Conservation (phyloP, 2,113 vertebrate species). For the Oenanthe oenanthe region DNA sequence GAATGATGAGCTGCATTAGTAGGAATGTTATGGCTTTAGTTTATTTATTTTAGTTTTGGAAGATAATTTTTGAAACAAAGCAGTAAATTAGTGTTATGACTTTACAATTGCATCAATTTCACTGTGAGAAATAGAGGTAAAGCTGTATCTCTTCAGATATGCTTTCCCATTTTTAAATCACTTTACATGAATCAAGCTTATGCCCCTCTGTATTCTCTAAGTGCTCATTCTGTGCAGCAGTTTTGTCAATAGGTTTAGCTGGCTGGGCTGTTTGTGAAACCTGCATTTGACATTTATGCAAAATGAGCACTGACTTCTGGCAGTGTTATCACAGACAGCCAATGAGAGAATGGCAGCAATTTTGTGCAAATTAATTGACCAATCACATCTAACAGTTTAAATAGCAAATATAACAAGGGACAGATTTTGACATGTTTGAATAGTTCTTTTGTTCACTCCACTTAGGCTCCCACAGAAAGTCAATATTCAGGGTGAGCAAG, state of each 20-base stretch:
- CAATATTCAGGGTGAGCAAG: neutral
- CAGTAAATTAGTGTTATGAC: neutral
- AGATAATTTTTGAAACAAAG: neutral
- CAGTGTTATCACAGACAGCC: neutral
- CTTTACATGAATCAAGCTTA: neutral
- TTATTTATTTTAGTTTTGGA: neutral
- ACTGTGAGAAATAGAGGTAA: neutral
- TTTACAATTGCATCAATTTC: neutral
- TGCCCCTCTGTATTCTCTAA: neutral
- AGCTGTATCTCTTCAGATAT: neutral
- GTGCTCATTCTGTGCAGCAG: neutral
- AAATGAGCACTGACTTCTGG: neutral
- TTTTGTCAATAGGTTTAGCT: neutral
- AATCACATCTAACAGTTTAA: neutral
- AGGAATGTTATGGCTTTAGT: neutral
- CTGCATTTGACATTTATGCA: neutral
- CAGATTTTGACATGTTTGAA: conserved; percentile 16
- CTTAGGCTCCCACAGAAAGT: neutral
- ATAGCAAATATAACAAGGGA: neutral
- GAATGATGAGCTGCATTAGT: neutral
- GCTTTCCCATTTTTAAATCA: neutral
- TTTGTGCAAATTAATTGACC: conserved; percentile 1
- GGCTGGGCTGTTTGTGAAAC: neutral
- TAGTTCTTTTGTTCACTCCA: conserved; percentile 17
- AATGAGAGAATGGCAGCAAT: neutral